Percentiles rank a stretch among this genome's conserved stretches.
Conservation (phyloP, 2,113 vertebrate genomes). For the Rhabdomys dilectus region DNA sequence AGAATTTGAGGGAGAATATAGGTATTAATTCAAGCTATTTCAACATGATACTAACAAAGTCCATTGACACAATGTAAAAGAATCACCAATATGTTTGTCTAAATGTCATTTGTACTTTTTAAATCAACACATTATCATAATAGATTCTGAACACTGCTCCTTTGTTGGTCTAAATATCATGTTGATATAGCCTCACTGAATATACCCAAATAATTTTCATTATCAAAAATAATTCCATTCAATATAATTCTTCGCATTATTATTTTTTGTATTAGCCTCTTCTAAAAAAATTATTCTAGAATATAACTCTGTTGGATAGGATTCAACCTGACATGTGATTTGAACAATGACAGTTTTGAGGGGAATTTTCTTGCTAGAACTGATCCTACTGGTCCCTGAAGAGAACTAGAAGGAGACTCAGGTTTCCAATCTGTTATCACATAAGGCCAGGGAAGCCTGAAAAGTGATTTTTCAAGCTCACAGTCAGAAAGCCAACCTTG, state of each 20-base stretch:
- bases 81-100: slow-evolving; percentile 42
- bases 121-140: slow-evolving; percentile 36
- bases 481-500: slow-evolving; percentile 47
- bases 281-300: slow-evolving; percentile 84
- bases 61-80: slow-evolving; percentile 9
- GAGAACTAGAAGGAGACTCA: slow-evolving; percentile 43
- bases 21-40: slow-evolving; percentile 78
- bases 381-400: slow-evolving; percentile 32
- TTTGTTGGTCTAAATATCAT: slow-evolving; percentile 72
- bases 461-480: slow-evolving; percentile 61
- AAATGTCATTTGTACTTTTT: slow-evolving; percentile 22
- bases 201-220: slow-evolving; percentile 82
- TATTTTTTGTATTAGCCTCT: slow-evolving; percentile 81
- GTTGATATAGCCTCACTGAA: slow-evolving; percentile 79
- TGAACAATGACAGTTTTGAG: slow-evolving; percentile 73
- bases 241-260: slow-evolving; percentile 82
- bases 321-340: slow-evolving; percentile 74
- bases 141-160: slow-evolving; percentile 31
- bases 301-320: slow-evolving; percentile 82
- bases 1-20: slow-evolving; percentile 67
- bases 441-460: slow-evolving; percentile 42
- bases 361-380: slow-evolving; percentile 73
- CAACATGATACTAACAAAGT: slow-evolving; percentile 77
- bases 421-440: slow-evolving; percentile 55
- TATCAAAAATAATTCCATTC: slow-evolving; percentile 85